Percentiles rank a stretch among this genome's conserved stretches.
These are phyloP conservation scores for Rhabdomys pumilio DNA, from an alignment of 2,797 vertebrate genomes.

Conservation along the genomic window DNA sequence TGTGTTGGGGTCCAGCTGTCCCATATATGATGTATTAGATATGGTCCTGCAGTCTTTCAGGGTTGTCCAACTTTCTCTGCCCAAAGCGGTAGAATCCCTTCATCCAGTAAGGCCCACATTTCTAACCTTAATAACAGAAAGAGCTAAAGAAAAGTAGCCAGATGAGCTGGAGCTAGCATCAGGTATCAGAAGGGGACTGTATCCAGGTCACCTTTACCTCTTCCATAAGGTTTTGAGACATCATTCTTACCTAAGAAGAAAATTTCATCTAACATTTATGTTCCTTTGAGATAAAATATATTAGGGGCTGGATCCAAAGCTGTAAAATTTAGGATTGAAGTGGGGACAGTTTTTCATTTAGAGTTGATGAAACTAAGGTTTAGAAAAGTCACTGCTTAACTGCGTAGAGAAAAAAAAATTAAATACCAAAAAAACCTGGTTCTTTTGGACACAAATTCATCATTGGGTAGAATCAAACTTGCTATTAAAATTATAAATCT, in stretches of 20 bases:
- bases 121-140: constrained; percentile 29
- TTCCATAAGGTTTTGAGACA: not conserved
- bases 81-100: constrained; percentile 26
- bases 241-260: constrained; percentile 6
- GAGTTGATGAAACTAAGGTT: constrained; percentile 48
- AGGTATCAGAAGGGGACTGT: not conserved
- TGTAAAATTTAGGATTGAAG: constrained; percentile 19
- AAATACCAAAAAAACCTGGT: constrained; percentile 63
- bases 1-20: not conserved
- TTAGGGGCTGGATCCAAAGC: not conserved
- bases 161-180: not conserved
- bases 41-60: constrained; percentile 16
- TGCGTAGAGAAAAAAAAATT: constrained; percentile 54
- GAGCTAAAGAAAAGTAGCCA: not conserved
- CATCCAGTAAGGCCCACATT: constrained; percentile 14
- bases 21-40: constrained; percentile 9
- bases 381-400: constrained; percentile 36
- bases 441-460: constrained; percentile 61
- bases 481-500: constrained; percentile 66
- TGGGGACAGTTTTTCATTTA: not conserved
- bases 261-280: not conserved
- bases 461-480: constrained; percentile 30
- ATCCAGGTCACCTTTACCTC: not conserved
- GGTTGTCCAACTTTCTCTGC: not conserved
- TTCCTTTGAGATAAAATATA: not conserved